Base-by-base conservation (phyloP, 2,113 vertebrate species). In the Syngnathoides biaculeatus region DNA sequence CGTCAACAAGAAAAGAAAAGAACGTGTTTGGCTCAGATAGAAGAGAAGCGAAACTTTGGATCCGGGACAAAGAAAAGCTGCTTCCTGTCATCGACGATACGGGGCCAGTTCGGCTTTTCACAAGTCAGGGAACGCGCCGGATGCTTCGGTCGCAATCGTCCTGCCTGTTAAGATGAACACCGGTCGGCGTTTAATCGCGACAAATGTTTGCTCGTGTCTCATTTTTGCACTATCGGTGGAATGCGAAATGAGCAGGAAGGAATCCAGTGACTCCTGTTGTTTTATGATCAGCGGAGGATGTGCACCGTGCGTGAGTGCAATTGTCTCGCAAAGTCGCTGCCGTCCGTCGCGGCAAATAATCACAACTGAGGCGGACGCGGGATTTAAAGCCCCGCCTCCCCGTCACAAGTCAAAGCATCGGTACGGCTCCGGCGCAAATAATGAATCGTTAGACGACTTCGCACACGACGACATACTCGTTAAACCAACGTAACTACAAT, bases 371-470 rank as follows among this genome's bases (percentile, higher is more conserved):
- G 42, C 22, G 22, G 71, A 45, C 55, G 69, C 65, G 65, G 68
- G 71, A 73, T 77, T 79, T 75, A 63, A 81, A 80, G 73, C 65
- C 57, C 64, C 8, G 73, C 65, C 57, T 61, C 8, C 15, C 61
- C 77, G 74, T 79, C 84, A 80, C 65, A 63, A 50, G 65, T 76
- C 67, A 69, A n/a, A 76, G 64, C 65, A 75, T 75, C 65, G 61
- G 59, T 20, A 55, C 67, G 56, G 55, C 55, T 8, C 14, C 15
- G 1, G 20, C 38, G 22, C 5, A 40, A n/a, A 40, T 7, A 22
- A 8, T 26, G 7, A 42, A 22, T 6, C 13, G 5, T 56, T 56
- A 27, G 9, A 50, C n/a, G n/a, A n/a, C n/a, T n/a, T n/a, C n/a
- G n/a, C n/a, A n/a, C n/a, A n/a, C n/a, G n/a, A n/a, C n/a, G n/a